Conservation (phyloP, 2,797 vertebrate species). For the Natrix natrix region DNA sequence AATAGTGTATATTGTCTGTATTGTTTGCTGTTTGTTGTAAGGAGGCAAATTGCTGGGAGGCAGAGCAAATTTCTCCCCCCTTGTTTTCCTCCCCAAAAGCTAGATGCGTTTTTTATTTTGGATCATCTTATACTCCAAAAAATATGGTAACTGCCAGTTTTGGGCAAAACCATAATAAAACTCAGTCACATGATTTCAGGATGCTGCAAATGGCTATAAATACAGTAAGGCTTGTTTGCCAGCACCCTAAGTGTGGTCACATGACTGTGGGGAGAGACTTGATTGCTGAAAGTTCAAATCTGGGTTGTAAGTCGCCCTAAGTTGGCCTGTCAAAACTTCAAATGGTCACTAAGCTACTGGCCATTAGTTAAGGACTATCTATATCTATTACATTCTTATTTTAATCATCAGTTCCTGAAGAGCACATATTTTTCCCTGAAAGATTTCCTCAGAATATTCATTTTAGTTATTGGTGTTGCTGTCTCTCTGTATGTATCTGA, state of each 20-base stretch:
- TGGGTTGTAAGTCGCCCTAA: neutral
- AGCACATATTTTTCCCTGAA: neutral
- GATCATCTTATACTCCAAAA: too few relatives aligned
- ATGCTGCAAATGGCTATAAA: neutral
- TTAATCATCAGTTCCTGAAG: neutral
- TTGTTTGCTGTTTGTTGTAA: too few relatives aligned
- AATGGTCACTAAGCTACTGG: neutral
- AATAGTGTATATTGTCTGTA: too few relatives aligned
- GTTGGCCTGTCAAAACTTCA: neutral
- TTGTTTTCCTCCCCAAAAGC: too few relatives aligned
- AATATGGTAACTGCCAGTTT: neutral
- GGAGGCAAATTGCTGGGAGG: too few relatives aligned
- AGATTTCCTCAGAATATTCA: neutral
- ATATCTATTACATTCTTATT: neutral
- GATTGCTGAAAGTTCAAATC: neutral
- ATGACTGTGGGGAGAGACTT: neutral
- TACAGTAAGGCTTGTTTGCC: neutral
- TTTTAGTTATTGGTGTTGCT: slow-evolving; percentile 31
- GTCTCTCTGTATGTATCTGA: slow-evolving; percentile 25
- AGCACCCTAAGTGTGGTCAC: neutral
- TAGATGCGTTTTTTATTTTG: too few relatives aligned
- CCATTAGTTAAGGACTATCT: neutral
- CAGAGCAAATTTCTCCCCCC: too few relatives aligned
- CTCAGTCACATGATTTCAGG: neutral
- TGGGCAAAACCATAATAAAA: neutral